Percentiles rank a stretch among this genome's conserved stretches.
Evolutionary conservation across 1,140 invertebrate species (phyloP).

Genomic region (Prorops nasuta): DNA sequence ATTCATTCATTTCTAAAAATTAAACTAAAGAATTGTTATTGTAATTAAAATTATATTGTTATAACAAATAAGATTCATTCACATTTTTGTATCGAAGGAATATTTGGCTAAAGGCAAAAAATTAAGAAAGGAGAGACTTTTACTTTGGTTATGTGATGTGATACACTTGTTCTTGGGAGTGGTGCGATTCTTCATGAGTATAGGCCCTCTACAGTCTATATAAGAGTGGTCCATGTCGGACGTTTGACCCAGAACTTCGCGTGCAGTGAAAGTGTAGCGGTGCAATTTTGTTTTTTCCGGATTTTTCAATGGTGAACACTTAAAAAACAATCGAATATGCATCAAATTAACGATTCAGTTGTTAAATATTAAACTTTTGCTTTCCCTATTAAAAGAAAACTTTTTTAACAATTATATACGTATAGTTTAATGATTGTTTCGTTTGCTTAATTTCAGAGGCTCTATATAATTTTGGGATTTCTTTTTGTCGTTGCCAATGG

Average conservation of each 20-base stretch:
- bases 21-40: no score
- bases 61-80: no score
- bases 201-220: constrained; percentile 33
- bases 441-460: constrained; percentile 26
- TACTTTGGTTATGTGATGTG: constrained; percentile 25
- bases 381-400: no score
- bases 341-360: no score
- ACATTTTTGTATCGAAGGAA: neutral
- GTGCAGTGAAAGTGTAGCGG: constrained; percentile 47
- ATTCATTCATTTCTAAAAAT: no score
- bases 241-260: constrained; percentile 47
- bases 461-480: constrained; percentile 24
- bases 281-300: constrained; percentile 21
- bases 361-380: no score
- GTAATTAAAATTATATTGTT: no score
- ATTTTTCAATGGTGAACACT: constrained; percentile 24
- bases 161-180: constrained; percentile 35
- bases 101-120: constrained; percentile 9
- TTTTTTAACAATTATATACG: no score
- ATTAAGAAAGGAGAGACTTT: constrained; percentile 22
- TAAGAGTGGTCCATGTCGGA: constrained; percentile 48
- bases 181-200: constrained; percentile 16
- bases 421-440: no score
- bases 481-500: constrained; percentile 24
- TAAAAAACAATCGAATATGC: no score